phyloP scores from a whole-genome alignment of 2,888 invertebrate species.

The Axea sp. region DNA sequence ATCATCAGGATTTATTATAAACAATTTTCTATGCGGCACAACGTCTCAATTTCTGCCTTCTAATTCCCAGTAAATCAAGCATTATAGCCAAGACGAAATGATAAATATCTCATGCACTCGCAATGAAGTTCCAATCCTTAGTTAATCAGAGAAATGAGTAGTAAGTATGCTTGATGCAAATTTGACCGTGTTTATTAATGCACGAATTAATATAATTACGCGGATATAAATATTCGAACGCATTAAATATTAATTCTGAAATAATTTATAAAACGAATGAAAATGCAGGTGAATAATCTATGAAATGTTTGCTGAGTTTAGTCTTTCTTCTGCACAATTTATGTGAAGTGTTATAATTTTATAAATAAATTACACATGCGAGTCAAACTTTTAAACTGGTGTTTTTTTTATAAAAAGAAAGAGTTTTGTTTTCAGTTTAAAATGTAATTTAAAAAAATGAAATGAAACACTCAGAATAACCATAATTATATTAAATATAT shows the following conservation, averaged over 20 bases:
- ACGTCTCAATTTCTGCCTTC: conserved; percentile 37
- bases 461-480: no score
- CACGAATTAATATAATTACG: conserved; percentile 19
- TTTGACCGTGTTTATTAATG: conserved; percentile 22
- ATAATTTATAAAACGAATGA: no score
- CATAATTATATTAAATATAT: no score
- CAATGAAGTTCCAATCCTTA: conserved; percentile 18
- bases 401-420: no score
- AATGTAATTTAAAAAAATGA: no score
- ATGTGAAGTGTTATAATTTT: no score
- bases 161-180: conserved; percentile 21
- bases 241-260: conserved; percentile 1
- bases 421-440: no score
- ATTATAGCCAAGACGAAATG: conserved; percentile 24
- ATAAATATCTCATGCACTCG: conserved; percentile 34
- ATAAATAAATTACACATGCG: no score
- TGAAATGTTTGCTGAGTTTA: no score
- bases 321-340: no score
- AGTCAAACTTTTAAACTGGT: no score
- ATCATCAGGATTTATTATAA: conserved; percentile 40
- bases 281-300: no score
- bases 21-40: conserved; percentile 15
- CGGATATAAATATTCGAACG: conserved; percentile 1
- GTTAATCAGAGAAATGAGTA: conserved; percentile 20
- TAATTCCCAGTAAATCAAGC: conserved; percentile 48